A percentile compares a stretch with the other conserved stretches of the same genome.
Conservation (phyloP, 1,140 invertebrate genomes). For the Acromyrmex heyeri region DNA sequence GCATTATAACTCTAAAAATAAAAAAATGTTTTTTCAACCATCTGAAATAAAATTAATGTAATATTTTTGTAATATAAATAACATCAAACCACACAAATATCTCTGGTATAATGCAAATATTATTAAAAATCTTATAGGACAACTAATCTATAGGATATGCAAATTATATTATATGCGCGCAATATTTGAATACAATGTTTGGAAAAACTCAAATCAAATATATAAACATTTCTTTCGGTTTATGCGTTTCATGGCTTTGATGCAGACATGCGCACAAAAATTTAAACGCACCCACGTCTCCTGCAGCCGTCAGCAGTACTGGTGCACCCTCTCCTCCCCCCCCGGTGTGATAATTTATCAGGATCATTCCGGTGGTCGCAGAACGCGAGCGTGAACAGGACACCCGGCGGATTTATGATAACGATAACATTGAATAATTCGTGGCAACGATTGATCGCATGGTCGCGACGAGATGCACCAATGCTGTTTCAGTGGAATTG, state of each 20-base stretch:
- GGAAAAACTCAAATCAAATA: conserved; percentile 8
- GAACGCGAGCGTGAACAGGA: conserved; percentile 60
- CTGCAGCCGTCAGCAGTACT: conserved; percentile 56
- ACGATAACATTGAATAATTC: conserved; percentile 79
- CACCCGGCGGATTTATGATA: conserved; percentile 74
- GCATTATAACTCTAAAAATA: background rate
- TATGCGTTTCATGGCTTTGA: conserved; percentile 19
- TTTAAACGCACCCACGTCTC: conserved; percentile 64
- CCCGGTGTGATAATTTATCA: conserved; percentile 74
- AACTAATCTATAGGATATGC: background rate
- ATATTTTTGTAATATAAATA: conserved; percentile 10
- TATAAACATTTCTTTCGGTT: conserved; percentile 32
- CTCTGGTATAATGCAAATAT: background rate
- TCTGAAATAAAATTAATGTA: background rate
- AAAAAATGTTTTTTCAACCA: background rate
- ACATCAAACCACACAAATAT: background rate
- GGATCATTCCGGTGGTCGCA: conserved; percentile 69
- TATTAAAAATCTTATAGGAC: background rate
- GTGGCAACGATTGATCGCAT: conserved; percentile 72
- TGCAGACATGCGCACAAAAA: conserved; percentile 60
- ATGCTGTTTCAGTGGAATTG: conserved; percentile 12
- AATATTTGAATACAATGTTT: conserved; percentile 36
- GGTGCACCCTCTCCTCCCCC: conserved; percentile 32
- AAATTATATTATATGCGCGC: background rate
- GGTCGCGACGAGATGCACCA: conserved; percentile 33